Base-by-base conservation (phyloP, 2,888 invertebrate genomes). In the Cryptocephalus moraei region DNA sequence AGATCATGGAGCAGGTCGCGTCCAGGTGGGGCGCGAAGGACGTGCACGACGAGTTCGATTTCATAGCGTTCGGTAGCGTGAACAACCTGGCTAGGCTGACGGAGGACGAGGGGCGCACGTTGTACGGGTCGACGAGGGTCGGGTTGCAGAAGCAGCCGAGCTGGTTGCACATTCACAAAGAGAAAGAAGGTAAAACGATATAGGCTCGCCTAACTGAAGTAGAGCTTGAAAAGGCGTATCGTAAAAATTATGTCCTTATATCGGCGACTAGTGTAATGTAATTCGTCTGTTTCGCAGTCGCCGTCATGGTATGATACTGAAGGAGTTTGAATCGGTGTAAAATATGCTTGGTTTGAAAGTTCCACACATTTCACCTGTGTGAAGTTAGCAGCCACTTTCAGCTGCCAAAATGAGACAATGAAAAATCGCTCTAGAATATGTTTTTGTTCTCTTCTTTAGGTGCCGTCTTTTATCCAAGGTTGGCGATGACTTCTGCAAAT, bases 21-120 rank as follows among this genome's bases (percentile, higher is more conserved):
- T 51, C 56, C 9, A 60, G 53, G 22, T 59, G 61, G 36, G 52
- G 51, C 9, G 45, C 54, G 13, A 53, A 68, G 53, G 64, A 64
- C 34, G 68, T 63, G 45, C 60, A 64, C 32, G 62, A 66, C 47
- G 71, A 72, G 49, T 72, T 71, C 50, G 69, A 70, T 50, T 72
- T 69, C 51, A 67, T 70, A 42, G 64, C 66, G 8, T 70, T 70
- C 52, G 66, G 66, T 44, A 61, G 61, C 49, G 50, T 55, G 41
- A 53, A 51, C 42, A 53, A 54, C 43, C 48, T 50, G 13, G 38
- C 51, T 9, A 10, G 41, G 39, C 9, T 44, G 32, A 11, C 22
- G 22, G 32, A 42, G 42, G 33, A 33, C 32, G 56, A 51, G 47
- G n/a, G 4, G 3, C 42, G 9, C 4, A 36, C 12, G 22, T 9